phyloP scores from a whole-genome alignment of 1,140 invertebrate species.

The Drosophila bifasciata region DNA sequence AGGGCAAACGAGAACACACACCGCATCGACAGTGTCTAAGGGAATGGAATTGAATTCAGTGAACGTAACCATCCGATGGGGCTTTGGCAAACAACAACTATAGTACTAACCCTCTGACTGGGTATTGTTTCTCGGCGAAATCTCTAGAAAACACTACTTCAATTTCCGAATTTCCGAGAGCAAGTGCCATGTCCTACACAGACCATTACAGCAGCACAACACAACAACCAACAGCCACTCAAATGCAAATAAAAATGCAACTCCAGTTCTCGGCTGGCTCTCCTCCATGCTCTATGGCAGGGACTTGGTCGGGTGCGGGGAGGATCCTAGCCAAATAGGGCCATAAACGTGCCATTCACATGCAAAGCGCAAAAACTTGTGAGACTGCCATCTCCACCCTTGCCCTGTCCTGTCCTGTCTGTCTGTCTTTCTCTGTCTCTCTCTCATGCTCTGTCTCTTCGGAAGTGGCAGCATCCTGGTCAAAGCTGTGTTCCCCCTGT shows the following conservation, averaged over 20 bases:
- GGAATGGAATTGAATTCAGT: slow-evolving; percentile 35
- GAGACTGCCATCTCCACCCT: too few relatives aligned
- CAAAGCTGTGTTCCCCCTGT: slow-evolving; percentile 20
- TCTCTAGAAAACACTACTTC: slow-evolving; percentile 4
- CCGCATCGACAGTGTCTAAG: too few relatives aligned
- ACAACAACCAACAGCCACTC: slow-evolving; percentile 19
- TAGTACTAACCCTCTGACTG: too few relatives aligned
- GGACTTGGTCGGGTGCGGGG: slow-evolving; percentile 8
- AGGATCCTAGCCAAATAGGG: slow-evolving; percentile 42
- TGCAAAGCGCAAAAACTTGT: slow-evolving; percentile 63
- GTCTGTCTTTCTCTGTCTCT: neutral
- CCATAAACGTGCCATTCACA: slow-evolving; percentile 76
- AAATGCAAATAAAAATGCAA: slow-evolving; percentile 74
- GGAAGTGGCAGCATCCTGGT: slow-evolving; percentile 66
- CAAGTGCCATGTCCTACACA: slow-evolving; percentile 73
- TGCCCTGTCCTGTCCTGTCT: neutral
- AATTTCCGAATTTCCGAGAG: slow-evolving; percentile 15
- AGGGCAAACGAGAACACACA: neutral
- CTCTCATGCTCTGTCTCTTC: neutral
- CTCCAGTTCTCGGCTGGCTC: slow-evolving; percentile 59
- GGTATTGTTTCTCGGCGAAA: neutral
- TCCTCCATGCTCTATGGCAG: slow-evolving; percentile 51
- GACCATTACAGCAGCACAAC: slow-evolving; percentile 77
- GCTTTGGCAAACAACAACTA: slow-evolving; percentile 16
- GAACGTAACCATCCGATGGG: slow-evolving; percentile 19